Conservation (phyloP, 2,797 vertebrate species). For the Pseudochirops corinnae region DNA sequence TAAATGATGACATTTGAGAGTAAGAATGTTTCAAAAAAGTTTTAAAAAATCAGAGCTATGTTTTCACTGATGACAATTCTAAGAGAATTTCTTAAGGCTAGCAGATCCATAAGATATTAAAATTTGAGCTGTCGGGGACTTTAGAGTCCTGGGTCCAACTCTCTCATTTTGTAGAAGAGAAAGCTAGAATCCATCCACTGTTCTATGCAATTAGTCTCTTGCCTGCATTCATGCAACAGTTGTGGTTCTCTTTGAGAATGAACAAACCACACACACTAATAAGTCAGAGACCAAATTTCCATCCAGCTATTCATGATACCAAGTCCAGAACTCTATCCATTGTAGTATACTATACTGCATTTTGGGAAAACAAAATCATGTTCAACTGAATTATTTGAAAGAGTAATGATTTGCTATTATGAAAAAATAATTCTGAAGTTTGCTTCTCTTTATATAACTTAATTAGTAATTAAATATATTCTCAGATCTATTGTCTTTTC, state of each 20-base stretch:
- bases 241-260: too few relatives aligned
- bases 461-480: constrained; percentile 27
- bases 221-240: neutral
- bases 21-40: neutral
- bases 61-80: neutral
- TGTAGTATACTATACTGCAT: neutral
- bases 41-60: neutral
- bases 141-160: neutral
- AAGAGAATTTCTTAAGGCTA: neutral
- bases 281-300: neutral
- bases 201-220: neutral
- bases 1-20: constrained; percentile 27
- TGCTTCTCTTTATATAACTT: constrained; percentile 5
- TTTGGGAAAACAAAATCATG: neutral
- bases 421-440: constrained; percentile 5
- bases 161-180: neutral
- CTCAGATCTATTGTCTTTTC: constrained; percentile 59
- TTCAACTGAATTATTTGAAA: constrained; percentile 42
- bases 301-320: neutral
- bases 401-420: constrained; percentile 20
- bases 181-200: neutral
- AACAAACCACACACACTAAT: neutral
- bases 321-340: neutral
- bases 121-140: neutral
- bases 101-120: neutral